Conservation (phyloP, 2,797 vertebrate genomes). For the Thaleichthys pacificus region DNA sequence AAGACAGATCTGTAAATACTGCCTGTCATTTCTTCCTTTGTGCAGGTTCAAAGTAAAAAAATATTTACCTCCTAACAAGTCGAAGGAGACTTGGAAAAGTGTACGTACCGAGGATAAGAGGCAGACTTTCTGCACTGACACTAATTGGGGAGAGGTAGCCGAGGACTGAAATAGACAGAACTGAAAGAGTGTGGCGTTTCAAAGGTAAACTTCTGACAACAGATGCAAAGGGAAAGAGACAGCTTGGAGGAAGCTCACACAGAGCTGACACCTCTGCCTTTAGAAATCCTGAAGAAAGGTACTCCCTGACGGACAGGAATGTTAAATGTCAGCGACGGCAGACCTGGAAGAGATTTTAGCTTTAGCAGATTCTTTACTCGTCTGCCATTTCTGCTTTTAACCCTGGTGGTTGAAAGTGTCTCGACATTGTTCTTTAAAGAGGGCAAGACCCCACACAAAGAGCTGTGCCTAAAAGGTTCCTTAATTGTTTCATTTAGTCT, state of each 20-base stretch:
- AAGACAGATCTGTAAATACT: background rate
- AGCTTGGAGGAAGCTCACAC: conserved; percentile 26
- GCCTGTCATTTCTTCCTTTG: conserved; percentile 24
- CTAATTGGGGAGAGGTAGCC: conserved; percentile 40
- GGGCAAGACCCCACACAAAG: background rate
- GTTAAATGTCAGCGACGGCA: conserved; percentile 5
- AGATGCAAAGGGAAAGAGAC: conserved; percentile 48
- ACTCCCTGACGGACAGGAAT: conserved; percentile 22
- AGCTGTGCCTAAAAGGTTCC: background rate
- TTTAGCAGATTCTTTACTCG: conserved; percentile 6
- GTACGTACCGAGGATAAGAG: conserved; percentile 17
- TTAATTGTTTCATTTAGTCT: background rate
- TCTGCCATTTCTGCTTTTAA: conserved; percentile 16
- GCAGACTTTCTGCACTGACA: conserved; percentile 33
- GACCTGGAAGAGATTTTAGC: background rate
- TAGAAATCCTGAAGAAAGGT: conserved; percentile 14
- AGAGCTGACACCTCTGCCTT: conserved; percentile 16
- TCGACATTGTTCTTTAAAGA: background rate
- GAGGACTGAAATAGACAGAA: conserved; percentile 18
- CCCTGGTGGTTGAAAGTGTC: background rate
- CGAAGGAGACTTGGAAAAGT: conserved; percentile 18
- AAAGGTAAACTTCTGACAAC: conserved; percentile 43
- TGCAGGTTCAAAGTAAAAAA: conserved; percentile 28
- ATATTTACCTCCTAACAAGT: conserved; percentile 17
- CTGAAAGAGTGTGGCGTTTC: conserved; percentile 39